Evolutionary conservation across 2,888 invertebrate species (phyloP).

Genomic region (Epirrhoe tristata): DNA sequence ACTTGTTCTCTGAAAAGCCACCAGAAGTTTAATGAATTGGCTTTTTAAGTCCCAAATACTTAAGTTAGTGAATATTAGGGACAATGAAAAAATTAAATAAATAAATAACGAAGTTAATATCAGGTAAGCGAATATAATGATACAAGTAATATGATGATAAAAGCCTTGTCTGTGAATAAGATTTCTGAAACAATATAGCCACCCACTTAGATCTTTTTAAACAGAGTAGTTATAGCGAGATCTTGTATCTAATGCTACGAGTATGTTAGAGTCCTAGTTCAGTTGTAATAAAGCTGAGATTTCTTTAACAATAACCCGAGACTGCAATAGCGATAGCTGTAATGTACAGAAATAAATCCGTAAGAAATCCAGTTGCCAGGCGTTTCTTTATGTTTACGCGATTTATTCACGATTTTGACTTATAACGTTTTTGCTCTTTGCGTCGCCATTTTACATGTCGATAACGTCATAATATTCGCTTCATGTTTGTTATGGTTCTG

Average conservation of each 20-base stretch:
- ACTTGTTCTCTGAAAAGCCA: too few relatives aligned
- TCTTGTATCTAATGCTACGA: too few relatives aligned
- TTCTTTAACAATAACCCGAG: slow-evolving; percentile 36
- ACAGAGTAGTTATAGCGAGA: background rate
- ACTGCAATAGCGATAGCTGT: slow-evolving; percentile 44
- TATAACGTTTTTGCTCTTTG: slow-evolving; percentile 32
- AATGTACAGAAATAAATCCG: slow-evolving; percentile 57
- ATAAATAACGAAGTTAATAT: background rate
- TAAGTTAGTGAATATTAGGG: too few relatives aligned
- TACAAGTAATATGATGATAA: background rate
- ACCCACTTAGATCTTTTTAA: slow-evolving; percentile 15
- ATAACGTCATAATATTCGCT: slow-evolving; percentile 23
- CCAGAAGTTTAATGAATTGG: too few relatives aligned
- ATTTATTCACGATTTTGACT: slow-evolving; percentile 33
- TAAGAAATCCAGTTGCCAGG: slow-evolving; percentile 51
- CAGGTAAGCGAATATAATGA: background rate
- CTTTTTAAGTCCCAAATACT: too few relatives aligned
- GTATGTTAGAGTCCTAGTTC: background rate
- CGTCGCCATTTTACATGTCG: slow-evolving; percentile 28
- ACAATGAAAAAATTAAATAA: too few relatives aligned
- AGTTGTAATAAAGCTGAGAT: slow-evolving; percentile 40
- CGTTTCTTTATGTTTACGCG: slow-evolving; percentile 43
- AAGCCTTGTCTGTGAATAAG: too few relatives aligned
- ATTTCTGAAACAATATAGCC: background rate
- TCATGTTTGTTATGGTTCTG: slow-evolving; percentile 19